Evolutionary conservation across 2,113 vertebrate species (phyloP), one percentile per base, ranked within the genome.

Genomic region (Neogobius melanostomus): DNA sequence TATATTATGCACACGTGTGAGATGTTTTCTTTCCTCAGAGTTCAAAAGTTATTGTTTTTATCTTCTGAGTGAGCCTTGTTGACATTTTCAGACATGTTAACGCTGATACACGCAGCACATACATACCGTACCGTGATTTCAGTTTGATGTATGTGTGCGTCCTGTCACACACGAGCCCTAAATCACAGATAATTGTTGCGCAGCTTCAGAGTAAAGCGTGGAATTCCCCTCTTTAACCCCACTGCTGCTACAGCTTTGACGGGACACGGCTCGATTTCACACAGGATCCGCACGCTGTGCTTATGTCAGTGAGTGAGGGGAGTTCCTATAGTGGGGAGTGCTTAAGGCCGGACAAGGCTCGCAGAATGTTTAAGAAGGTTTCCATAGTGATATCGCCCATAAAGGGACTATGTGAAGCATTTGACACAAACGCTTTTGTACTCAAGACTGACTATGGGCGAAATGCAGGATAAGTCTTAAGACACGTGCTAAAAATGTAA

Each of bases 141-240:
- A 61, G 44, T 21, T 46, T 61, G 70, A 61, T 44, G 5, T 62
- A 17, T 48, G 11, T 47, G 36, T 64, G 17, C 63, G 65, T 2
- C 60, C 69, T 52, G 68, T 80, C 66, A 66, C 65, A 69, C 74
- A 66, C 48, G 61, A 70, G 56, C 74, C 76, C 48, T 84, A 82
- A 79, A 82, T 82, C 70, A 74, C 47, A 63, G n/a, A 64, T 78
- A 69, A 77, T 46, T 66, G 56, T 71, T 69, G 71, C 66, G 9
- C 71, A 80, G 60, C 63, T 17, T 47, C 62, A 64, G 44, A 79
- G 14, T 64, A 67, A 66, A 50, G 74, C 66, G 69, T 76, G 89
- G 89, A 90, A 89, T 80, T 84, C 79, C 89, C 89, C 87, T 86
- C 74, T 75, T 82, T 71, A 81, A 81, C 69, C 73, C 68, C 15